Base-by-base conservation (phyloP, 1,140 invertebrate genomes). In the Popillia japonica region DNA sequence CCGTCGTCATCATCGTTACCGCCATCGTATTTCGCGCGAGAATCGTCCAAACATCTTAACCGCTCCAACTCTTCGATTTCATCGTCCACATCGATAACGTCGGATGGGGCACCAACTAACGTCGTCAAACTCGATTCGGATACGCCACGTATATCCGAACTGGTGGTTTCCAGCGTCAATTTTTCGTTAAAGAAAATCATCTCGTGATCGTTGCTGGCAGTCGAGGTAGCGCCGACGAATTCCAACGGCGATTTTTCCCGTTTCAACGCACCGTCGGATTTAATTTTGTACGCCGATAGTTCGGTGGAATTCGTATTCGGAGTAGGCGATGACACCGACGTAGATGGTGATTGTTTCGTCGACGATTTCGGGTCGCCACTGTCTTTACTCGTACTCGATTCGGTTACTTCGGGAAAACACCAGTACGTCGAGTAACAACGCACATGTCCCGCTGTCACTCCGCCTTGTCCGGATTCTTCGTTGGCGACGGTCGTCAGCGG, bases 371-470 rank as follows among this genome's bases (percentile, higher is more conserved):
- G 2, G n/a, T 10, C 20, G 6, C 34, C 72, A 1, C 72, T n/a
- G 0, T 41, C 72, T 73, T 73, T 9, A 34, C 20, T 48, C 4
- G 44, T 3, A 3, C 61, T 41, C 34, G 72, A 9, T n/a, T 27
- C 64, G 14, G 72, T 74, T 0, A 42, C n/a, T 44, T 74, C 72
- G 0, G 72, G 40, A 11, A 74, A 74, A 17, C 72, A 74, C 72
- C 72, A 74, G 17, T 41, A 74, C 9, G 72, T 41, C 27, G 72
- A 44, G 27, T 74, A 74, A 42, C 72, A 74, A 20, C 72, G 72
- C 14, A 74, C 34, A 14, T 68, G 61, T 23, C 7, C 23, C 4
- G 22, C 20, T 22, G 48, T 27, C 14, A 0, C 27, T 48, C 23
- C 8, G 8, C 61, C 7, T 3, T 34, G 22, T 34, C 10, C n/a